Percentiles rank a stretch among this genome's conserved stretches.
phyloP scores from a whole-genome alignment of 2,797 vertebrate genomes.

The Pithecia hirsuta region DNA sequence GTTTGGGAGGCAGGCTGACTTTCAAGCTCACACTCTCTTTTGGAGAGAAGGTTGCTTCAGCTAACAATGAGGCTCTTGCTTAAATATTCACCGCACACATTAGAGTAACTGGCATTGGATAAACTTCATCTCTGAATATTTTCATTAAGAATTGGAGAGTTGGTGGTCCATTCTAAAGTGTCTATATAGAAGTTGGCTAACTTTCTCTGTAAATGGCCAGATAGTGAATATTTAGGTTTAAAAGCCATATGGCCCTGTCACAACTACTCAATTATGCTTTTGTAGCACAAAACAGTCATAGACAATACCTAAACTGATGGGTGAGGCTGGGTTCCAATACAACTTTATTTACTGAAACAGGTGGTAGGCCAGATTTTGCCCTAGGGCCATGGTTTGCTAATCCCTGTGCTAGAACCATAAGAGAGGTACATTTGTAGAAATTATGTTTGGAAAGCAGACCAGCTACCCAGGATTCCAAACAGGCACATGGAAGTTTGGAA shows the following conservation, averaged over 20 bases:
- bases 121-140: conserved; percentile 19
- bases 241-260: neutral
- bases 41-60: conserved; percentile 15
- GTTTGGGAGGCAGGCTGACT: conserved; percentile 10
- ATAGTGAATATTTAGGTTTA: neutral
- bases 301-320: neutral
- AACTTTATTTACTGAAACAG: neutral
- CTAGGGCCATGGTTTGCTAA: neutral
- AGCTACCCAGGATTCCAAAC: neutral
- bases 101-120: neutral
- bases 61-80: neutral
- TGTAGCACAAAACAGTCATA: neutral
- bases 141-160: neutral
- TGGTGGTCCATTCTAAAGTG: neutral
- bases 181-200: neutral
- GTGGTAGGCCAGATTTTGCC: neutral
- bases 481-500: neutral
- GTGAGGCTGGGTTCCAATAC: neutral
- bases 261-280: neutral
- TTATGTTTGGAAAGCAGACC: neutral
- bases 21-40: neutral
- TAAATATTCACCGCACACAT: conserved; percentile 1
- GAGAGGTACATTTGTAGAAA: neutral
- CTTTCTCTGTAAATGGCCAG: conserved; percentile 4
- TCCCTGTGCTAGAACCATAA: neutral